phyloP scores from a whole-genome alignment of 2,888 invertebrate species.

The Euzophera pinguis region DNA sequence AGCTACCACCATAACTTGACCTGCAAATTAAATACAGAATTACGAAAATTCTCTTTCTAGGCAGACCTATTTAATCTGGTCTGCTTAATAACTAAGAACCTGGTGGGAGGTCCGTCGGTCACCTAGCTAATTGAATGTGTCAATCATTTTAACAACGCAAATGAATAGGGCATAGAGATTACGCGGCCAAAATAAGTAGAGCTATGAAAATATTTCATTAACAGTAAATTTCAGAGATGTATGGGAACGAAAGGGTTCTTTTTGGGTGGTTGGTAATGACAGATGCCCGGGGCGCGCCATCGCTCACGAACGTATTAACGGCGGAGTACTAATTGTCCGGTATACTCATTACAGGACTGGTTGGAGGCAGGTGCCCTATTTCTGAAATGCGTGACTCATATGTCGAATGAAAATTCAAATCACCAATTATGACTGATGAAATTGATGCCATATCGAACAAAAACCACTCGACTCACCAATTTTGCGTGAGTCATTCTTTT shows the following conservation, averaged over 20 bases:
- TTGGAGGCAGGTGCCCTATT: slow-evolving; percentile 44
- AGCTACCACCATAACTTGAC: slow-evolving; percentile 36
- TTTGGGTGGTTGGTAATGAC: slow-evolving; percentile 41
- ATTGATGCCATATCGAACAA: too few species aligned
- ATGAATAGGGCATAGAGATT: slow-evolving; percentile 72
- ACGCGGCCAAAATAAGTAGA: slow-evolving; percentile 44
- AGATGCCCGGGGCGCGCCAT: slow-evolving; percentile 59
- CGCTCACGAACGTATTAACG: slow-evolving; percentile 57
- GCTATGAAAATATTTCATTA: slow-evolving; percentile 27
- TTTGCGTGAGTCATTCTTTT: too few species aligned
- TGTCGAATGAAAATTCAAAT: too few species aligned
- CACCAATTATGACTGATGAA: too few species aligned
- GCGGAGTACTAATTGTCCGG: slow-evolving; percentile 68
- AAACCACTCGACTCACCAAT: too few species aligned
- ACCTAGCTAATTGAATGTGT: slow-evolving; percentile 88
- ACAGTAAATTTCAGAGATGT: slow-evolving; percentile 22
- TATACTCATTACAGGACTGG: slow-evolving; percentile 60
- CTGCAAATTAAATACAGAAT: slow-evolving; percentile 18
- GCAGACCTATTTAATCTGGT: slow-evolving; percentile 41
- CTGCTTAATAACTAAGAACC: slow-evolving; percentile 57
- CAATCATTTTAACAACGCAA: slow-evolving; percentile 88
- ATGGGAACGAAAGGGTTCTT: slow-evolving; percentile 25
- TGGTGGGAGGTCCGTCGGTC: slow-evolving; percentile 81
- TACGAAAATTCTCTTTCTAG: slow-evolving; percentile 17
- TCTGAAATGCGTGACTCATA: too few species aligned